Base-by-base conservation (phyloP, 2,113 vertebrate genomes). In the Blennius ocellaris region DNA sequence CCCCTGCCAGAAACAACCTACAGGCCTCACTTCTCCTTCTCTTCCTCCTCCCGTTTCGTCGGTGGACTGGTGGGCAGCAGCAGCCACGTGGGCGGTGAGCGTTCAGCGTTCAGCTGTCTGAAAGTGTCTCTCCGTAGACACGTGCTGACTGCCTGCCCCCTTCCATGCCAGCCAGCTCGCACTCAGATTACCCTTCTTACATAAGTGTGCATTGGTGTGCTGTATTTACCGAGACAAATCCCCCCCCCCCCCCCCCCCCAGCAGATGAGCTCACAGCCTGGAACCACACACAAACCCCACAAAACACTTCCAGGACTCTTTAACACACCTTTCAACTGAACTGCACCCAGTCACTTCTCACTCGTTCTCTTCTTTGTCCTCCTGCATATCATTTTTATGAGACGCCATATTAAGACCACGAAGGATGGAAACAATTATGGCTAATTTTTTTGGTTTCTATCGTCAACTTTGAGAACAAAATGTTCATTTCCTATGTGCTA, bases 141-240 rank as follows among this genome's bases (percentile, higher is more conserved):
- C 69, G 79, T 90, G 86, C 83, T 82, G 85, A 83, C 76, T 82
- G 74, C 75, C 69, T 79, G 72, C 78, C 80, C 81, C 80, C 60
- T 59, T 80, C 68, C 47, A 64, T 58, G 67, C 73, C 73, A 76
- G 77, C 78, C 80, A 81, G 76, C 71, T 57, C 84, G 69, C 69
- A 83, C 90, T 92, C 83, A 80, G 75, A 87, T 88, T 88, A 85
- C 89, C 69, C 76, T 15, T 69, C 84, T 91, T 91, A 89, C 73
- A 73, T 91, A 91, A 90, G 70, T 16, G 38, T 68, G 44, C 75
- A 66, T 76, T 81, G 70, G 44, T 78, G 58, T 48, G 37, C 76
- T 78, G 82, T 82, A 82, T 80, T 78, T 79, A 72, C 81, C 0
- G 45, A 87, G 75, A 59, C 62, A 81, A 69, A 61, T 81, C 71